These are phyloP conservation scores for Trimorus sp. DNA, from an alignment of 2,888 invertebrate species.

Conservation along the genomic window DNA sequence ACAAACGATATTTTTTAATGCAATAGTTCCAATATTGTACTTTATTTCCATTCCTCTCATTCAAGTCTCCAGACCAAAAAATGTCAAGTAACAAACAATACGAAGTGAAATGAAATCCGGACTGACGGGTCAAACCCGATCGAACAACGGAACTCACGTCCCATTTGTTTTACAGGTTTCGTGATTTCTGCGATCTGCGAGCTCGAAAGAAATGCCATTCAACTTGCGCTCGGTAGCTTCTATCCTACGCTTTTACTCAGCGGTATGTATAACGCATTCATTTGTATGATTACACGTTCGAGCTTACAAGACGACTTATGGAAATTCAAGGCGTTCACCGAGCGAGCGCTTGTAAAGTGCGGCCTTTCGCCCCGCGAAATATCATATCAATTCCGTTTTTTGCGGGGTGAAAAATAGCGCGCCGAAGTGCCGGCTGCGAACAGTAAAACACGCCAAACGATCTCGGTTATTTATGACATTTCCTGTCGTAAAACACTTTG, in stretches of 20 bases:
- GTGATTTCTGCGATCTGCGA: constrained; percentile 96
- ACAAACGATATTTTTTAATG: too few relatives aligned
- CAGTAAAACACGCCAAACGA: constrained; percentile 1
- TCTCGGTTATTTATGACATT: constrained; percentile 13
- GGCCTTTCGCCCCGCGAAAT: constrained; percentile 9
- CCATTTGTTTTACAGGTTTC: constrained; percentile 83
- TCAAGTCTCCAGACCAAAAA: too few relatives aligned
- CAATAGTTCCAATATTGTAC: too few relatives aligned
- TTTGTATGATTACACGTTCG: constrained; percentile 37
- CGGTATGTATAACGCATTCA: constrained; percentile 81
- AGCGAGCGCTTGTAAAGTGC: background rate
- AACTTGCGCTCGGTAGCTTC: constrained; percentile 95
- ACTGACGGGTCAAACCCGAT: background rate
- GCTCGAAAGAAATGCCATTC: constrained; percentile 95
- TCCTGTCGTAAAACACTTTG: constrained; percentile 23
- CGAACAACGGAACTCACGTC: background rate
- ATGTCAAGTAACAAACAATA: too few relatives aligned
- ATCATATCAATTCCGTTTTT: constrained; percentile 9
- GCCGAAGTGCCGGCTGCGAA: background rate
- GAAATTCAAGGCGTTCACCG: constrained; percentile 25
- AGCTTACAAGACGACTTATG: constrained; percentile 26
- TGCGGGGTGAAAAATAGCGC: background rate
- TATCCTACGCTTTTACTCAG: constrained; percentile 96
- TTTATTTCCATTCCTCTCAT: too few relatives aligned
- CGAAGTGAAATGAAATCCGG: background rate